Evolutionary conservation across 2,797 vertebrate genomes (phyloP), one percentile per base, ranked within the genome.

Genomic region (Gambelia wislizenii): DNA sequence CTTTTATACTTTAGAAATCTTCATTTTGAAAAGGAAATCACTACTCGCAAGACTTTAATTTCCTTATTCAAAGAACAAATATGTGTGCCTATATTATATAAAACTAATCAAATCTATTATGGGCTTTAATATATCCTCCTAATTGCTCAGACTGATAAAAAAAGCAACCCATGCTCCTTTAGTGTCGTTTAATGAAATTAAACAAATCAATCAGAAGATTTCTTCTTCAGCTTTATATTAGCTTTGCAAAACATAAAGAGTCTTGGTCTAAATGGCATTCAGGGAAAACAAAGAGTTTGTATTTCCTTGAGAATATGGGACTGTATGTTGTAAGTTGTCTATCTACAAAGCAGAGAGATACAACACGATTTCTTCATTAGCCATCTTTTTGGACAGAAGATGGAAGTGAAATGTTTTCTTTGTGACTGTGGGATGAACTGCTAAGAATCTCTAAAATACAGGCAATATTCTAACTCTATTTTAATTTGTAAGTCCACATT

Each of bases 161-260:
- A 4, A 52, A 90, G 39, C 30, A 83, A 89, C 54, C 20, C 70
- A 79, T 78, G 79, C 83, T 96, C 96, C 93, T 93, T 94, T 83
- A 86, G 84, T 95, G 91, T 84, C 74, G 90, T 96, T 95, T 95
- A 96, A 96, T 96, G 94, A 96, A 97, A 96, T 97, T 96, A 96
- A 97, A 96, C 91, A 91, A 95, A 97, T 96, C 93, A 96, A 95
- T 97, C 96, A 95, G 93, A 95, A 95, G 82, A 89, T 92, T 92
- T 95, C 88, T 76, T 89, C n/a, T 94, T 95, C 90, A 80, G 80
- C 89, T 91, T 91, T 91, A 75, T 90, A 93, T 94, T 94, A 91
- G 36, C 20, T 92, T 93, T 95, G 80, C 89, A 88, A 94, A 92
- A 89, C 54, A 83, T 90, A 87, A n/a, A 83, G 69, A 91, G 79